These are phyloP conservation scores for Catamblyrhynchus diadema DNA, from an alignment of 2,797 vertebrate species.

Conservation along the genomic window DNA sequence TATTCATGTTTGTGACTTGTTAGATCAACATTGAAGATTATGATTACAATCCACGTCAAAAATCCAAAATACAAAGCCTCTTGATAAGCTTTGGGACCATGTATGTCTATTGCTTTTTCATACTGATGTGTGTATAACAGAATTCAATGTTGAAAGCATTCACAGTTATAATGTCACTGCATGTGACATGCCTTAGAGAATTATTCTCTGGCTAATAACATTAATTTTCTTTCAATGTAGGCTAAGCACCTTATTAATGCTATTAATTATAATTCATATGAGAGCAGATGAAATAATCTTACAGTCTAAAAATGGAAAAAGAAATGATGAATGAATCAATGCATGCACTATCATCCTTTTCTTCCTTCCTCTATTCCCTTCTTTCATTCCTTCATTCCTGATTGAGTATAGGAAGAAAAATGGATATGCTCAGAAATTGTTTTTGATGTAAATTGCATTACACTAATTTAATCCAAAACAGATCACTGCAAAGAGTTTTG, in stretches of 20 bases:
- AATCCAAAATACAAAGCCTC: background rate
- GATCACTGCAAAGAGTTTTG: slow-evolving; percentile 28
- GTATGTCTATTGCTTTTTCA: background rate
- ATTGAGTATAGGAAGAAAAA: background rate
- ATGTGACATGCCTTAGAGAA: background rate
- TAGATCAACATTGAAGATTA: background rate
- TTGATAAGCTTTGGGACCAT: background rate
- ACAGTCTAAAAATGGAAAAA: slow-evolving; percentile 9
- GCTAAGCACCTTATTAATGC: slow-evolving; percentile 37
- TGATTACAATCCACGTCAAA: background rate
- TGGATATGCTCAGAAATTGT: background rate
- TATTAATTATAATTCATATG: slow-evolving; percentile 41
- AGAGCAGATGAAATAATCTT: slow-evolving; percentile 30
- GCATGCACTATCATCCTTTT: background rate
- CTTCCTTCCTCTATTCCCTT: slow-evolving; percentile 2
- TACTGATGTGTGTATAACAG: background rate
- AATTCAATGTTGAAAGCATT: background rate
- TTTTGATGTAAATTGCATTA: slow-evolving; percentile 23
- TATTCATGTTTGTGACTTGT: background rate
- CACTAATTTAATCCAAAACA: background rate
- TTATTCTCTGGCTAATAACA: slow-evolving; percentile 41
- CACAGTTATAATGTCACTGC: background rate
- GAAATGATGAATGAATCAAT: background rate
- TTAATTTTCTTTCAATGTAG: slow-evolving; percentile 47
- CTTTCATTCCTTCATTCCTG: background rate